Evolutionary conservation across 2,888 invertebrate species (phyloP), one percentile per base, ranked within the genome.

Genomic region (Melinopterus prodromus): DNA sequence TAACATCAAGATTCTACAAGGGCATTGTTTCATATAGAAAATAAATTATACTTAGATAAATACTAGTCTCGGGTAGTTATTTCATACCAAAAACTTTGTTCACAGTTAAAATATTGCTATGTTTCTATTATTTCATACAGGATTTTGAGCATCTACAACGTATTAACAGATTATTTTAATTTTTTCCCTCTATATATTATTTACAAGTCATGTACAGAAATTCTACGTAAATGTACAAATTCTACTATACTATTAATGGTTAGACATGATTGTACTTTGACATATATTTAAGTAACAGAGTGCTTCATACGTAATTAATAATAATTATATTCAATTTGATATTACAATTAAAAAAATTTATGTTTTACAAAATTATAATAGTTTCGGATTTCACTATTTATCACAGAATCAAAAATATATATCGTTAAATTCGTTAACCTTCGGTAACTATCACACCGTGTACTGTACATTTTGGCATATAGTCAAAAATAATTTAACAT

Each of bases 51-150:
- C 26, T 53, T 53, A 12, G 53, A 53, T 12, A 53, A 53, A 26
- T 26, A 26, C 0, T 3, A 53, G 53, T 53, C 12, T 53, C 1
- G 12, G 53, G 12, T 53, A 53, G 7, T 53, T 53, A 12, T 4
- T 53, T 53, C 53, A 1, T 12, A 53, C 53, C 7, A 53, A 53
- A 53, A 53, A 53, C 12, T 9, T 53, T 9, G 36, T 74, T 74
- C 36, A 74, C 74, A 74, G 74, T n/a, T 35, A 74, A 35, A 74
- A 74, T 74, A 74, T 74, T 74, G 74, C 74, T 74, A 74, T 74
- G 7, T 12, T 6, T 26, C 74, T 36, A 74, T 36, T 37, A 74
- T 74, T 35, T 74, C 74, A 36, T 36, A 74, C 36, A 74, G 15
- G 37, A n/a, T 2, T 71, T 74, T 74, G 74, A 74, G 74, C 74